Conservation (phyloP, 2,888 invertebrate species). For the Morpho helenor region DNA sequence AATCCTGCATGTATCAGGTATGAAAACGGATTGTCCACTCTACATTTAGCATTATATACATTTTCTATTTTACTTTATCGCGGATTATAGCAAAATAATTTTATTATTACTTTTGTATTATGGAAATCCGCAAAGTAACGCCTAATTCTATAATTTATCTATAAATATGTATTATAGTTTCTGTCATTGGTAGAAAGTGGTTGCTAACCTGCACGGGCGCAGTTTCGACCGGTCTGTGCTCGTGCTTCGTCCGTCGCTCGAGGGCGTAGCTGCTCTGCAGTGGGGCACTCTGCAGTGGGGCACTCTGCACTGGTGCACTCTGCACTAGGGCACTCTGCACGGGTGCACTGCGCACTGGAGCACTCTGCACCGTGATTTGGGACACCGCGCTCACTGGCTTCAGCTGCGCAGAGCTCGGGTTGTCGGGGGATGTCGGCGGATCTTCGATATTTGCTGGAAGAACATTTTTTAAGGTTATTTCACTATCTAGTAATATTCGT, state of each 20-base stretch:
- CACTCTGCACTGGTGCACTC: slow-evolving; percentile 79
- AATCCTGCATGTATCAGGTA: too few species aligned
- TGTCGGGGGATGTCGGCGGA: slow-evolving; percentile 39
- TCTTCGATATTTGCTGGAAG: slow-evolving; percentile 48
- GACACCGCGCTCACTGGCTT: slow-evolving; percentile 76
- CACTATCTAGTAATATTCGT: too few species aligned
- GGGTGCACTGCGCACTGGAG: slow-evolving; percentile 77
- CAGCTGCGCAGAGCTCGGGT: slow-evolving; percentile 51
- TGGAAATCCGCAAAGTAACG: too few species aligned
- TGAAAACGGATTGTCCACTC: too few species aligned
- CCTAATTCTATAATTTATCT: too few species aligned
- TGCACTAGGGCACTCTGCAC: slow-evolving; percentile 80
- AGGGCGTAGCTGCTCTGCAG: slow-evolving; percentile 76
- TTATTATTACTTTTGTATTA: too few species aligned
- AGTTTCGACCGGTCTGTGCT: slow-evolving; percentile 72
- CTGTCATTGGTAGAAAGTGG: not conserved
- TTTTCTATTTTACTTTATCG: too few species aligned
- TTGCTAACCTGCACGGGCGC: slow-evolving; percentile 53
- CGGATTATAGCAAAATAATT: too few species aligned
- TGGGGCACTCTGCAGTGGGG: slow-evolving; percentile 54
- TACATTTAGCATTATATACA: too few species aligned
- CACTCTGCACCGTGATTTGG: slow-evolving; percentile 78
- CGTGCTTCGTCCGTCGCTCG: slow-evolving; percentile 56
- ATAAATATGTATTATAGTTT: too few species aligned
- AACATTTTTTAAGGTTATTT: not conserved